A percentile compares a stretch with the other conserved stretches of the same genome.
phyloP scores from a whole-genome alignment of 92 coral and sea anemone genomes.

The Epizoanthus illoricatus region DNA sequence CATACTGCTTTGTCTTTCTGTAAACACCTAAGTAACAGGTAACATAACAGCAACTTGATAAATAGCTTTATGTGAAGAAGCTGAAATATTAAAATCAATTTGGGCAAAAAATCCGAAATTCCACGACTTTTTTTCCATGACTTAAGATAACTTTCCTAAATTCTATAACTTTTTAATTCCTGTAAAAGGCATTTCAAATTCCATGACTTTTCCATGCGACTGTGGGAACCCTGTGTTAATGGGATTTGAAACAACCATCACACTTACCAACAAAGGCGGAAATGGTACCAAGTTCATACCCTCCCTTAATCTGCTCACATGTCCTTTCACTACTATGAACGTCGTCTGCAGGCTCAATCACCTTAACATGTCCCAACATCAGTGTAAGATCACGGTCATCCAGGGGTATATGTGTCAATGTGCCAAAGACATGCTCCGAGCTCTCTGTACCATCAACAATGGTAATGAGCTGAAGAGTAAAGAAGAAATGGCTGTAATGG shows the following conservation, averaged over 20 bases:
- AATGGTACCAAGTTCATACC: slow-evolving; percentile 17
- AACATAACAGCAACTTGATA: too few species aligned
- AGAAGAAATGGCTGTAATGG: background rate
- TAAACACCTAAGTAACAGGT: too few species aligned
- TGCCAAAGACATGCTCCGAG: slow-evolving; percentile 59
- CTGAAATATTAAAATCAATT: too few species aligned
- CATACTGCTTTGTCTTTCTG: too few species aligned
- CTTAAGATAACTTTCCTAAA: too few species aligned
- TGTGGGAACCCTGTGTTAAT: background rate
- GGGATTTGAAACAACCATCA: background rate
- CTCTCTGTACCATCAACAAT: slow-evolving; percentile 88
- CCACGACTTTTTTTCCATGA: too few species aligned
- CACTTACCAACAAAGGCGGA: slow-evolving; percentile 27
- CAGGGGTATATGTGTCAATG: slow-evolving; percentile 12
- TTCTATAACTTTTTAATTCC: too few species aligned
- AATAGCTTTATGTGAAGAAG: too few species aligned
- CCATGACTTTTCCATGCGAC: too few species aligned
- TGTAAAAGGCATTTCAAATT: too few species aligned
- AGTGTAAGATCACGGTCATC: slow-evolving; percentile 40
- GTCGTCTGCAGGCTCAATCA: slow-evolving; percentile 32
- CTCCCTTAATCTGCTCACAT: background rate
- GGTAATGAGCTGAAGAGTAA: slow-evolving; percentile 60
- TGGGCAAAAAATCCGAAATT: too few species aligned
- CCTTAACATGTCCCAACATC: slow-evolving; percentile 73
- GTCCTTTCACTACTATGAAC: slow-evolving; percentile 8